Conservation (phyloP, 2,888 invertebrate species). For the Stenolophus ochropezus region DNA sequence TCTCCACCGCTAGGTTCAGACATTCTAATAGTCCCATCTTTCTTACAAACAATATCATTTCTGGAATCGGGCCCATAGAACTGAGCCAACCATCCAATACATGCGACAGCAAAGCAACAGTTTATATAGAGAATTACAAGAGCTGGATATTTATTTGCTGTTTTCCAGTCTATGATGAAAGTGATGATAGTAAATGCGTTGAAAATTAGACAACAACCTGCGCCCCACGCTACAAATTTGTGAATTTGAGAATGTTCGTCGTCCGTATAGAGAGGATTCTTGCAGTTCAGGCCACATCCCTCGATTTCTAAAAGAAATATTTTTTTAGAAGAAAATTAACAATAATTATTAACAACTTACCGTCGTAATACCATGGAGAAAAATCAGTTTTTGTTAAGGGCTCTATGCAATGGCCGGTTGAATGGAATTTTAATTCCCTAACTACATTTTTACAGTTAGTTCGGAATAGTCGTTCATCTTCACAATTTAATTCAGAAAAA, state of each 20-base stretch:
- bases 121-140: constrained; percentile 96
- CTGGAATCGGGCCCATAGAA: constrained; percentile 82
- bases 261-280: constrained; percentile 87
- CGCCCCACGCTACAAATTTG: constrained; percentile 87
- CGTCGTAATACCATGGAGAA: constrained; percentile 85
- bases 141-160: constrained; percentile 92
- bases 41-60: constrained; percentile 92
- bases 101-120: constrained; percentile 90
- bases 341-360: too few relatives aligned
- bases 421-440: constrained; percentile 90
- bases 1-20: constrained; percentile 94
- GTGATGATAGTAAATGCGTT: constrained; percentile 92
- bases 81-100: constrained; percentile 93
- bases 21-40: constrained; percentile 91
- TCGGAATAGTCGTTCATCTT: constrained; percentile 85
- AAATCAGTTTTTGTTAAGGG: constrained; percentile 91
- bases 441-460: constrained; percentile 88
- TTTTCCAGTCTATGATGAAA: constrained; percentile 94
- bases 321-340: constrained; percentile 61
- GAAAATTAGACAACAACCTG: constrained; percentile 82
- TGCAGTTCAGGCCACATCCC: constrained; percentile 93
- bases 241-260: constrained; percentile 91
- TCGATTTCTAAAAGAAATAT: constrained; percentile 79
- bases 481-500: constrained; percentile 91
- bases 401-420: constrained; percentile 85